Evolutionary conservation across 2,797 vertebrate species (phyloP).

Genomic region (Masticophis lateralis): DNA sequence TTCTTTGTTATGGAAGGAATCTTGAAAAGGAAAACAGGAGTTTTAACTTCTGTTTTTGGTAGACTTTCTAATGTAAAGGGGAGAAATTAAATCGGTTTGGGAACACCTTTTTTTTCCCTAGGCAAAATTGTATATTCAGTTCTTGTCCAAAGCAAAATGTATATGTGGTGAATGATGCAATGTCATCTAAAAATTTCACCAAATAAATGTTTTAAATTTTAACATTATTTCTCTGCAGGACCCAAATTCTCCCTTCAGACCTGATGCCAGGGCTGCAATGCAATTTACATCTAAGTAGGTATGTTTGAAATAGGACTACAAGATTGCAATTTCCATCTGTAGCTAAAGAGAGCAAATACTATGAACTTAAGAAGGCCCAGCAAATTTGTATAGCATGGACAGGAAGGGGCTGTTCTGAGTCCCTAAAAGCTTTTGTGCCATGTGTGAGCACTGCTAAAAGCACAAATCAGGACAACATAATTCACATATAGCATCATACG

Average conservation of each 20-base stretch:
- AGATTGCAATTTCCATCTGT: too few relatives aligned
- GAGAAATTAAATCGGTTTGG: background rate
- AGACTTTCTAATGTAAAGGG: background rate
- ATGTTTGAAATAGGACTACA: background rate
- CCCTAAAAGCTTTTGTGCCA: background rate
- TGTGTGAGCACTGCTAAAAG: too few relatives aligned
- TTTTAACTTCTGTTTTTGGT: background rate
- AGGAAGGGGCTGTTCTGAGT: background rate
- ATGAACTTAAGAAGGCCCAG: too few relatives aligned
- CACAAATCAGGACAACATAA: background rate
- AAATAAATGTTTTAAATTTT: conserved; percentile 37
- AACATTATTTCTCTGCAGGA: background rate
- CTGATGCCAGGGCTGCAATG: background rate
- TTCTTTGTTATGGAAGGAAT: conserved; percentile 44
- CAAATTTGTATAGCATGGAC: too few relatives aligned
- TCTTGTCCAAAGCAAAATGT: conserved; percentile 27
- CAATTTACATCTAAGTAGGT: background rate
- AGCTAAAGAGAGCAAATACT: background rate
- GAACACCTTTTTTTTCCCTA: background rate
- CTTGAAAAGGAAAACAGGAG: background rate
- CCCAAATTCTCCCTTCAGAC: background rate
- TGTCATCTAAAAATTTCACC: conserved; percentile 57
- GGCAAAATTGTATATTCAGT: background rate
- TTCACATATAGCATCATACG: background rate
- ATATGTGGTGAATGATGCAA: conserved; percentile 54